phyloP scores from a whole-genome alignment of 2,113 vertebrate genomes.

The Thalassarche chlororhynchos region DNA sequence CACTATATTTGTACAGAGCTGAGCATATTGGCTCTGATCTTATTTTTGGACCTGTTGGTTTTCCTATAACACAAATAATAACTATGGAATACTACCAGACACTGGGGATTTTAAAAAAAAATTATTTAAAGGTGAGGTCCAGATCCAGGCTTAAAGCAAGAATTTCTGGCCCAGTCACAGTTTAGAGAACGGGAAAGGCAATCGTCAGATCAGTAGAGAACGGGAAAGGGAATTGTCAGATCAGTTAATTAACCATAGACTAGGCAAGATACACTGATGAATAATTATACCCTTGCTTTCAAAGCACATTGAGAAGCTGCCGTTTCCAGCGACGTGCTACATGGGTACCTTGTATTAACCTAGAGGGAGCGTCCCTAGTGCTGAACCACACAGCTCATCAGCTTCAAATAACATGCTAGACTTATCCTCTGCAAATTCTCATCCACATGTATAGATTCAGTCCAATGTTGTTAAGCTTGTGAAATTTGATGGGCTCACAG shows the following conservation, averaged over 20 bases:
- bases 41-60: background rate
- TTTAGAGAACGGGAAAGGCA: background rate
- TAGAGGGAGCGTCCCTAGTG: background rate
- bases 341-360: background rate
- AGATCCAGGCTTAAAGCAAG: background rate
- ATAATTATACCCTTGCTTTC: background rate
- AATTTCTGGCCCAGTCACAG: background rate
- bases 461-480: constrained; percentile 14
- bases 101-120: background rate
- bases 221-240: background rate
- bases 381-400: constrained; percentile 23
- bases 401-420: background rate
- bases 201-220: background rate
- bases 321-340: background rate
- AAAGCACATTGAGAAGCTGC: background rate
- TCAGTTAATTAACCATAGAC: background rate
- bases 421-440: constrained; percentile 40
- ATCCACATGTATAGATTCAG: background rate
- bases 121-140: background rate
- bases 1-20: background rate
- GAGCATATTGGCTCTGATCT: background rate
- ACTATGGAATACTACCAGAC: background rate
- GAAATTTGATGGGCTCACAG: constrained; percentile 58
- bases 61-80: background rate
- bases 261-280: background rate